Base-by-base conservation (phyloP, 2,797 vertebrate genomes). In the Anguilla megastoma region DNA sequence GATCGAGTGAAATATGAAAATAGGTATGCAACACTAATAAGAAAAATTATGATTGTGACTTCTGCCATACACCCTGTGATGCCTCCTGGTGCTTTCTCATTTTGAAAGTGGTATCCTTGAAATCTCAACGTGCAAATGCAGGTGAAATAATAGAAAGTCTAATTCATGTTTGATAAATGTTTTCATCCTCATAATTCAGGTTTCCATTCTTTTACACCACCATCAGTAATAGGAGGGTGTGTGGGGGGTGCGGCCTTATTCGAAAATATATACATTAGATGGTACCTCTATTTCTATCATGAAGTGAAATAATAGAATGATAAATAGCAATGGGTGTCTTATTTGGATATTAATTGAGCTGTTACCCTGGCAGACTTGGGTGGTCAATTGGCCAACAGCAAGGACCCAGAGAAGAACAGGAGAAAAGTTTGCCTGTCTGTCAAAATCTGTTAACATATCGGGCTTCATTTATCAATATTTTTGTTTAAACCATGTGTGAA, bases 311-410 rank as follows among this genome's bases (percentile, higher is more conserved):
- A 48, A 50, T 50, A 1, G 14, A 21, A 16, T 3, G 14, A n/a
- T 21, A 9, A 54, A 83, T 30, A 21, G 14, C 69, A 87, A 87
- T 54, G 48, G n/a, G 69, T 71, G 45, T 84, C 21, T 50, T 27
- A 41, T 87, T 84, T 84, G 80, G 60, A 84, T 84, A 87, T 87
- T 71, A 84, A 87, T 84, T 50, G 58, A 87, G 79, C 18, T 84
- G 74, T 52, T 87, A 41, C 58, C 1, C 6, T 87, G 79, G 79
- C 86, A 85, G 41, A 84, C 82, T 27, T 52, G 36, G 76, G 76
- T 7, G 18, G 36, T 80, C 14, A 80, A 48, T 5, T 6, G 21
- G 18, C 16, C 16, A 10, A 21, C 18, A 6, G 41, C 2, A 5
- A 36, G 69, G 30, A 30, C 24, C 24, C 63, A 80, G 41, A 48